Conservation (phyloP, 2,888 invertebrate species). For the Drosophila leonis region DNA sequence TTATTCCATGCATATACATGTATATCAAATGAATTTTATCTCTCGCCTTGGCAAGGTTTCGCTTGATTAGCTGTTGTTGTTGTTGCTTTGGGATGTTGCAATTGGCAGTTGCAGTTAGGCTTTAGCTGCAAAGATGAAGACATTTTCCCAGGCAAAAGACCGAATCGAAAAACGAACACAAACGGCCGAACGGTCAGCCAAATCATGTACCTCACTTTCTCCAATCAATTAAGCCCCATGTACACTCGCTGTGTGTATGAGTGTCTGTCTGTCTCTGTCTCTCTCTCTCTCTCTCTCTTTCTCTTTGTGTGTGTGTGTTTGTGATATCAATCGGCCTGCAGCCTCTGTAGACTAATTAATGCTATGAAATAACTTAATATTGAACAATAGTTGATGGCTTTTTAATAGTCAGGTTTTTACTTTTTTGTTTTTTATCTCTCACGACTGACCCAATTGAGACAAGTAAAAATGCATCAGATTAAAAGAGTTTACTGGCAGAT, state of each 20-base stretch:
- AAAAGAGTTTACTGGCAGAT: background rate
- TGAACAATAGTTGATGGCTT: slow-evolving; percentile 75
- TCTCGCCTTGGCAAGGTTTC: slow-evolving; percentile 52
- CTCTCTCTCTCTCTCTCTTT: slow-evolving; percentile 5
- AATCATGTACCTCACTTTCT: slow-evolving; percentile 71
- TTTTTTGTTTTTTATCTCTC: slow-evolving; percentile 54
- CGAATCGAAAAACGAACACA: slow-evolving; percentile 2
- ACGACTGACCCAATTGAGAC: slow-evolving; percentile 66
- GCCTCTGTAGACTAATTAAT: slow-evolving; percentile 61
- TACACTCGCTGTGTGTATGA: slow-evolving; percentile 37
- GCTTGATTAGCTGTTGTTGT: slow-evolving; percentile 45
- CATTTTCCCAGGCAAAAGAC: slow-evolving; percentile 65
- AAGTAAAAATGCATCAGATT: slow-evolving; percentile 8
- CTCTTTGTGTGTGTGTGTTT: slow-evolving; percentile 17
- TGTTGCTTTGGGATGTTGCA: slow-evolving; percentile 46
- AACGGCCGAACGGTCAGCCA: slow-evolving; percentile 43
- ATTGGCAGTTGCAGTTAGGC: slow-evolving; percentile 44
- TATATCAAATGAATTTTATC: slow-evolving; percentile 47
- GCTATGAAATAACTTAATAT: slow-evolving; percentile 78
- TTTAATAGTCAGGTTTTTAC: slow-evolving; percentile 67
- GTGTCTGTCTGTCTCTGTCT: slow-evolving; percentile 4
- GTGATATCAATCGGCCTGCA: slow-evolving; percentile 67
- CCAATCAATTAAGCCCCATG: slow-evolving; percentile 75
- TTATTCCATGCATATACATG: slow-evolving; percentile 19
- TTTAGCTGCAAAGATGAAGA: slow-evolving; percentile 60